Evolutionary conservation across 2,888 invertebrate species (phyloP), one percentile per base, ranked within the genome.

Genomic region (Agriopis aurantiaria): DNA sequence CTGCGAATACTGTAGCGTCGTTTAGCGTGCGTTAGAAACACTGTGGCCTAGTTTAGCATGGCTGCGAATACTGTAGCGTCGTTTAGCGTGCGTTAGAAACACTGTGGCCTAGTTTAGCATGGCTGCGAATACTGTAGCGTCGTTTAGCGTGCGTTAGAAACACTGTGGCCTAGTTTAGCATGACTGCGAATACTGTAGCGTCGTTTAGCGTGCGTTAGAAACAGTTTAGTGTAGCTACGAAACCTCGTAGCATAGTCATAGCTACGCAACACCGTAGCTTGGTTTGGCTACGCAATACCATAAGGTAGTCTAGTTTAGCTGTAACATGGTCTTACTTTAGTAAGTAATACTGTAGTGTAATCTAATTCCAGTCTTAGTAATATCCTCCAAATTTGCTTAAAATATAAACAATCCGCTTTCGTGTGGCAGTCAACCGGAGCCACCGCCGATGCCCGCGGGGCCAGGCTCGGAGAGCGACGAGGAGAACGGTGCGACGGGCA

Each of bases 391-490:
- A 12, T 46, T 12, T 46, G 12, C 33, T 33, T 3, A 5, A 33
- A 33, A 33, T 33, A 3, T 33, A 3, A 33, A 33, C 33, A 3
- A 5, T 33, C 33, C 33, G 33, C 5, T 33, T 33, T 33, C 33
- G 33, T 33, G 5, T 33, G 33, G 33, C 45, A 58, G 61, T 41
- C 40, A 48, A 14, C 0, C 62, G 23, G 53, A 46, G 45, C 53
- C 53, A 23, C 6, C 62, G n/a, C 7, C 53, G 52, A n/a, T 11
- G 14, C 17, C 45, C 45, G 3, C 62, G 12, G 53, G 45, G 12
- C 40, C 45, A 33, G 89, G 89, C 45, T 58, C 58, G 11, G 89
- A 90, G 69, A 88, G 90, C 55, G 86, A 83, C 52, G 88, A 87
- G 51, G 90, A 88, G 12, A 46, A 69, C 0, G 67, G 55, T 66